Conservation (phyloP, 2,797 vertebrate genomes). For the Syngnathus rostellatus region DNA sequence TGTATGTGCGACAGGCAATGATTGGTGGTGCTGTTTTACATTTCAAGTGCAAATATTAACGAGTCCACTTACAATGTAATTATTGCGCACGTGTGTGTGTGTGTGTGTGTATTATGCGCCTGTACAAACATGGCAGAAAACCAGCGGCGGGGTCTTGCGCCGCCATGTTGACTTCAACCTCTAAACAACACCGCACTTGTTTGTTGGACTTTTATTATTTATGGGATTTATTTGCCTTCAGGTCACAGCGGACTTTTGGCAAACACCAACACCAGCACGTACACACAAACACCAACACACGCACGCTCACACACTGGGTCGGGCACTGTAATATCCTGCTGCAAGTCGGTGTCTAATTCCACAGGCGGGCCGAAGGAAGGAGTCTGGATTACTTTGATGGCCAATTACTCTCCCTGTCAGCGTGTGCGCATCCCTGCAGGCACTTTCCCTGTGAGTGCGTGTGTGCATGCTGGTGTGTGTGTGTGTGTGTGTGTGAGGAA, state of each 20-base stretch:
- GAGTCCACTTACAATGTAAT: not conserved
- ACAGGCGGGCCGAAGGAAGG: slow-evolving; percentile 36
- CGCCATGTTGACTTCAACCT: not conserved
- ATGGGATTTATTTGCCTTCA: not conserved
- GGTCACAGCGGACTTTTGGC: not conserved
- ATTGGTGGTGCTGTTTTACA: not conserved
- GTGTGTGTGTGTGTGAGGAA: not conserved
- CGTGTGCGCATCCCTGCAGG: slow-evolving; percentile 40
- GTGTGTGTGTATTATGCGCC: slow-evolving; percentile 25
- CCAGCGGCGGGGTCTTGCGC: not conserved
- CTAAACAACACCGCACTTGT: not conserved
- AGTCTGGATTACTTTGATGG: slow-evolving; percentile 62
- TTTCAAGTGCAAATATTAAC: not conserved
- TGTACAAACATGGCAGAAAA: slow-evolving; percentile 38
- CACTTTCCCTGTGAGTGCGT: not conserved
- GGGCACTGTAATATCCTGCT: slow-evolving; percentile 12
- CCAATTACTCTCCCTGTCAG: slow-evolving; percentile 63
- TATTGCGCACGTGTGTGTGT: not conserved
- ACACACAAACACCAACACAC: not conserved
- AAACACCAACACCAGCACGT: not conserved
- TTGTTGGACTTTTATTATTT: slow-evolving; percentile 4
- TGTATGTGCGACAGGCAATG: too few species aligned
- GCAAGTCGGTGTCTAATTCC: slow-evolving; percentile 46
- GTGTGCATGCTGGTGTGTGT: not conserved
- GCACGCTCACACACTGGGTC: not conserved